These are phyloP conservation scores for Elgaria multicarinata DNA, from an alignment of 2,113 vertebrate genomes.

Conservation along the genomic window DNA sequence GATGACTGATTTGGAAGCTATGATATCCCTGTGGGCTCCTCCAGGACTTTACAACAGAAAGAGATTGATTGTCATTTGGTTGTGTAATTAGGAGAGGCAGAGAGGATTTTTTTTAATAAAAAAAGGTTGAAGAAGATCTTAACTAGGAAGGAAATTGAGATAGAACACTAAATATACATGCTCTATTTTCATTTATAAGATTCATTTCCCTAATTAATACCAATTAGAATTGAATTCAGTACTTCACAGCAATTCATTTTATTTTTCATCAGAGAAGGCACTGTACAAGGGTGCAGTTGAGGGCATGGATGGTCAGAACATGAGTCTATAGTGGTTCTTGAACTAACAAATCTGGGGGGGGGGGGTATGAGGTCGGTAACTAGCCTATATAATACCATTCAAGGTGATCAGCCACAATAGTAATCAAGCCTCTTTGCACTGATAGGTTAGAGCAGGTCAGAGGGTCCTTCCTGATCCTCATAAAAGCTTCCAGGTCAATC, in stretches of 20 bases:
- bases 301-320: background rate
- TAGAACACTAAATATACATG: slow-evolving; percentile 47
- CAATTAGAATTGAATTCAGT: slow-evolving; percentile 47
- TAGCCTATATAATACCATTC: background rate
- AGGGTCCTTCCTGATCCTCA: background rate
- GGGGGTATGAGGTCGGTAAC: background rate
- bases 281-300: background rate
- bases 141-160: slow-evolving; percentile 50
- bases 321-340: background rate
- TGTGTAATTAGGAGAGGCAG: slow-evolving; percentile 17
- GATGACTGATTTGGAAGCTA: slow-evolving; percentile 30
- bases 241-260: background rate
- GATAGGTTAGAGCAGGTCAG: background rate
- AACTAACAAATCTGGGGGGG: background rate
- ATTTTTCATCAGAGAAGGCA: background rate
- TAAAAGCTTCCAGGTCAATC: background rate
- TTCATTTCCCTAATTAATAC: slow-evolving; percentile 55
- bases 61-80: slow-evolving; percentile 36
- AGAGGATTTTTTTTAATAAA: background rate
- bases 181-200: slow-evolving; percentile 43
- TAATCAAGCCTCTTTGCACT: background rate
- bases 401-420: background rate
- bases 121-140: slow-evolving; percentile 44
- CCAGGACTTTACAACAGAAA: slow-evolving; percentile 4
- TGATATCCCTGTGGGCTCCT: slow-evolving; percentile 37